Evolutionary conservation across 2,888 invertebrate species (phyloP), one percentile per base, ranked within the genome.

Genomic region (Micoletzkya japonica): DNA sequence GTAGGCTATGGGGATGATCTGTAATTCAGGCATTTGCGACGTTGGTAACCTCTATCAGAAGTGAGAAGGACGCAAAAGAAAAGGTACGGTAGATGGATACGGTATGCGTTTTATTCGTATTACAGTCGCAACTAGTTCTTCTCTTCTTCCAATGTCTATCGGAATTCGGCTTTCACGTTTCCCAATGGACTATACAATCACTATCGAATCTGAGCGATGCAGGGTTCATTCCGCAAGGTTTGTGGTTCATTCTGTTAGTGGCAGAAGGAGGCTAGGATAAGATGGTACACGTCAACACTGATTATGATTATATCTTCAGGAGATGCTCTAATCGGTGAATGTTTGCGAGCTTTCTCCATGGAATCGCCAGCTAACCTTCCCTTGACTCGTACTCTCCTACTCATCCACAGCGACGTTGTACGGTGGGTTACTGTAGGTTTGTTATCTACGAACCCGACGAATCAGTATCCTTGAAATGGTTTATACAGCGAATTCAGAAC

Each of bases 91-190:
- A n/a, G 2, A 20, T 34, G 34, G 14, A 56, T 28, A 28, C 7
- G 28, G 56, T 17, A 52, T 58, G n/a, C 58, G 6, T 24, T 58
- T 1, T 7, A 28, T 24, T 36, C 20, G 44, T 39, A 34, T 10
- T 57, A 32, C 57, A 57, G 57, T 4, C 26, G 7, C 50, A 64
- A 14, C 52, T 64, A 4, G 4, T 64, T 2, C 6, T 24, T 32
- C 63, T 64, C 63, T 64, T 64, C 52, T 64, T 50, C 50, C 37
- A 64, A n/a, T 50, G 63, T 52, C 30, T 64, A 32, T 32, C 20
- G 24, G 36, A 36, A 20, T 64, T 37, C 34, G 63, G 63, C 2
- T 20, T 17, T 20, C 34, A 36, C n/a, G 63, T 64, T 28, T 50
- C 63, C 24, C n/a, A 26, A 50, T 64, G 63, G 63, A 10, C 63